Conservation (phyloP, 2,113 vertebrate species). For the Tamias sibiricus region DNA sequence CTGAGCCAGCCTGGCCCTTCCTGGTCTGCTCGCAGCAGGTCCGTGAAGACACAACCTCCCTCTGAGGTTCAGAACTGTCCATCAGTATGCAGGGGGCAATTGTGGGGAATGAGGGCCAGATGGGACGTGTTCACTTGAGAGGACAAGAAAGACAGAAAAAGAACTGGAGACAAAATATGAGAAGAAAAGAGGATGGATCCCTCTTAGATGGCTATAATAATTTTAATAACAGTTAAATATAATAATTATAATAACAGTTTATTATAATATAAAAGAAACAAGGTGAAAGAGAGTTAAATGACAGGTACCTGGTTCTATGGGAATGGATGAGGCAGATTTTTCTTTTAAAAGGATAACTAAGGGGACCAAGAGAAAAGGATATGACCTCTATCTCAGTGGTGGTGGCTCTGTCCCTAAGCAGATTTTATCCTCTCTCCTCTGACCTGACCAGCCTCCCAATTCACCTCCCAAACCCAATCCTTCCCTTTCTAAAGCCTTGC, state of each 20-base stretch:
- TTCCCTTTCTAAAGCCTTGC: constrained; percentile 9
- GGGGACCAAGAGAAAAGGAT: background rate
- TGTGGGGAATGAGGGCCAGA: background rate
- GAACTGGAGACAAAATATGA: background rate
- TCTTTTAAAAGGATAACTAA: background rate
- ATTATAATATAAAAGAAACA: background rate
- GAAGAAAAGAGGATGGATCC: background rate
- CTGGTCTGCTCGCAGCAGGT: background rate
- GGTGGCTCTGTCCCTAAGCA: background rate
- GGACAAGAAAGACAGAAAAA: background rate
- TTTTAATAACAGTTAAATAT: background rate
- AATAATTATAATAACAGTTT: background rate
- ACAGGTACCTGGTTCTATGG: background rate
- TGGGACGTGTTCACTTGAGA: background rate
- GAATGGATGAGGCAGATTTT: background rate
- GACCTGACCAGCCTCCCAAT: background rate
- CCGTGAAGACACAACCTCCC: background rate
- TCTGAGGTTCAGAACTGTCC: fast-evolving
- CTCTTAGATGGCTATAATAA: background rate
- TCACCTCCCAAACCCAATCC: background rate
- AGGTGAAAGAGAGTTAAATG: background rate
- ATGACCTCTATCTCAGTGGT: background rate
- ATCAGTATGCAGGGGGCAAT: background rate
- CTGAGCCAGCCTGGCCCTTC: background rate
- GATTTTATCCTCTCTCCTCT: background rate